phyloP scores from a whole-genome alignment of 2,113 vertebrate species.

The Crotalus helleri region DNA sequence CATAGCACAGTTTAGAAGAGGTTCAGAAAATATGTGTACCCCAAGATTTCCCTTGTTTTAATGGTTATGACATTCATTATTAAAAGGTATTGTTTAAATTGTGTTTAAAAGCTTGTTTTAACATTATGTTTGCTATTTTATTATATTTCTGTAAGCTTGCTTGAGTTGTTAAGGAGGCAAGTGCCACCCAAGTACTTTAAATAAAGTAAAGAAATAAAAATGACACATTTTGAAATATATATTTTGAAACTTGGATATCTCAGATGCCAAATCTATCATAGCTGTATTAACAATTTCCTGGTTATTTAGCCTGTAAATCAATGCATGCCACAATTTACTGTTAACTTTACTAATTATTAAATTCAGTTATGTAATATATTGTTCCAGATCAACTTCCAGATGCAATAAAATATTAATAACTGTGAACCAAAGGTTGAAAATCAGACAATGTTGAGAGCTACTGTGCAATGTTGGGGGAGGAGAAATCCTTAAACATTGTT shows the following conservation, averaged over 20 bases:
- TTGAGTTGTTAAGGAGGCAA: background rate
- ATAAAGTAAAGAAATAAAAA: background rate
- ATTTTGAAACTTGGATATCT: background rate
- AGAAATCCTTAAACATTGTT: background rate
- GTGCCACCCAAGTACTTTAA: background rate
- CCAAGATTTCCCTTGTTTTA: background rate
- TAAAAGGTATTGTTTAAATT: background rate
- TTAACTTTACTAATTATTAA: background rate
- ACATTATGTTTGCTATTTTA: background rate
- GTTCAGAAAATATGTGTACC: background rate
- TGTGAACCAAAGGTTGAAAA: background rate
- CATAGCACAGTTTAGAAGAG: background rate
- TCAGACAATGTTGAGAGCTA: background rate
- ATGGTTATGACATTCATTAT: background rate
- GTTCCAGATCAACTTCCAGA: background rate
- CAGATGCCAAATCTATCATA: background rate
- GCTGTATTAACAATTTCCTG: background rate
- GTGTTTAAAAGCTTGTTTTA: background rate
- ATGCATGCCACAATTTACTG: background rate
- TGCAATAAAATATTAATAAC: background rate
- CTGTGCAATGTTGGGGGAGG: background rate
- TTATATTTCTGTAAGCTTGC: background rate
- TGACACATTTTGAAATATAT: background rate
- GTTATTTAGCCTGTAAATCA: background rate
- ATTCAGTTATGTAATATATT: background rate